phyloP scores from a whole-genome alignment of 1,140 invertebrate genomes.

The Orussus abietinus region DNA sequence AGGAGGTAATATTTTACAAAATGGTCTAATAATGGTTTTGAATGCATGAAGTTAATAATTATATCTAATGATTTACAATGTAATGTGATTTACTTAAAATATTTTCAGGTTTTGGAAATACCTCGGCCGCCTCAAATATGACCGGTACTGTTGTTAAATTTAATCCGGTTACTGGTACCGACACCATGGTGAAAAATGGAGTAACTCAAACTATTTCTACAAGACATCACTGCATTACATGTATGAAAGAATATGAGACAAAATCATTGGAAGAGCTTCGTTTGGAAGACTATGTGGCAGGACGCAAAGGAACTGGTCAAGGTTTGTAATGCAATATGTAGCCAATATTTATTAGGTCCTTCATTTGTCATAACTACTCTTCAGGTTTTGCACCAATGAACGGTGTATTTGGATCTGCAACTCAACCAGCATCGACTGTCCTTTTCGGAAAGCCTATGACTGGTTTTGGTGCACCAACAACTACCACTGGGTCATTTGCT shows the following conservation, averaged over 20 bases:
- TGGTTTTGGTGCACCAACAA: slow-evolving; percentile 56
- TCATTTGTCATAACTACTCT: slow-evolving; percentile 3
- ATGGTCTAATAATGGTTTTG: no score
- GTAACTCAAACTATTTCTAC: slow-evolving; percentile 79
- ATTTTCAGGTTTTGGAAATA: slow-evolving; percentile 56
- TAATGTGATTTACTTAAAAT: slow-evolving; percentile 11
- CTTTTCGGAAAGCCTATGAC: slow-evolving; percentile 51
- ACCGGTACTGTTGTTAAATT: slow-evolving; percentile 82
- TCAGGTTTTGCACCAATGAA: slow-evolving; percentile 54
- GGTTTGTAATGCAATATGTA: slow-evolving; percentile 17
- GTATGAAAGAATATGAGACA: slow-evolving; percentile 95
- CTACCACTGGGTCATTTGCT: slow-evolving; percentile 58
- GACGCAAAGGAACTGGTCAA: slow-evolving; percentile 71
- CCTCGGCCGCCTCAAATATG: slow-evolving; percentile 41
- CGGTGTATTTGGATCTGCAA: slow-evolving; percentile 54
- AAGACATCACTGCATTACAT: slow-evolving; percentile 91
- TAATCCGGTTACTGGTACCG: slow-evolving; percentile 78
- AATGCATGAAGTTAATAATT: no score
- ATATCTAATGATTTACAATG: slow-evolving; percentile 25
- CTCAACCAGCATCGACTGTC: slow-evolving; percentile 42
- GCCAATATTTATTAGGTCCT: slow-evolving; percentile 7
- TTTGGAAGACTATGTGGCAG: slow-evolving; percentile 88
- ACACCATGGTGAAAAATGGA: slow-evolving; percentile 88
- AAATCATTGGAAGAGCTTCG: slow-evolving; percentile 94
- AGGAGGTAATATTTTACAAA: slow-evolving; percentile 37